Conservation (phyloP, 2,888 invertebrate genomes). For the Glyphotaelius pellucidus region DNA sequence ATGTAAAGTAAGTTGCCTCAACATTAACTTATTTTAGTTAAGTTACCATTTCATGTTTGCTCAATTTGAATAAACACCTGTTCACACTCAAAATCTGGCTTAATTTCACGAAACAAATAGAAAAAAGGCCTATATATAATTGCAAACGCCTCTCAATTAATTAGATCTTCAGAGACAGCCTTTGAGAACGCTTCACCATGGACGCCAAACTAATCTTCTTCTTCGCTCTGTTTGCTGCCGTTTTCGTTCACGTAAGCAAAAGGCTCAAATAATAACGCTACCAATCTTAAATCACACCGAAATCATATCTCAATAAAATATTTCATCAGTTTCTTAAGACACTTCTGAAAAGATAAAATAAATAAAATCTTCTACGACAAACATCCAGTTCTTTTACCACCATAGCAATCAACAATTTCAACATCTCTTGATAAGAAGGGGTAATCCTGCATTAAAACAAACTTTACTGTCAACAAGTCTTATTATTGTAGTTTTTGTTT, state of each 20-base stretch:
- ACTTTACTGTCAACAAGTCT: background rate
- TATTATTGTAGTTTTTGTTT: background rate
- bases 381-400: too few species aligned
- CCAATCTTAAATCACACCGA: background rate
- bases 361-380: too few species aligned
- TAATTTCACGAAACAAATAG: conserved; percentile 7
- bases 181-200: conserved; percentile 29
- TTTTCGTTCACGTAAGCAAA: conserved; percentile 28
- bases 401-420: too few species aligned
- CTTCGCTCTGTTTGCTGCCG: conserved; percentile 27
- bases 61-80: conserved; percentile 44
- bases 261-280: background rate
- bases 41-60: background rate
- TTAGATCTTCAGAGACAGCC: conserved; percentile 2
- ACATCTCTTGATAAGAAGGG: background rate
- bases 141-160: background rate
- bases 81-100: background rate
- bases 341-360: too few species aligned
- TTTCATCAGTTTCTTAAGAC: too few species aligned
- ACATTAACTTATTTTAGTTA: background rate
- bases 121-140: conserved; percentile 19
- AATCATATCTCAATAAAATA: too few species aligned
- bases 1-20: background rate
- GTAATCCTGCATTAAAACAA: background rate
- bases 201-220: conserved; percentile 21